Percentiles rank a stretch among this genome's conserved stretches.
These are phyloP conservation scores for Conopomorpha cramerella DNA, from an alignment of 1,140 invertebrate genomes.

Conservation along the genomic window DNA sequence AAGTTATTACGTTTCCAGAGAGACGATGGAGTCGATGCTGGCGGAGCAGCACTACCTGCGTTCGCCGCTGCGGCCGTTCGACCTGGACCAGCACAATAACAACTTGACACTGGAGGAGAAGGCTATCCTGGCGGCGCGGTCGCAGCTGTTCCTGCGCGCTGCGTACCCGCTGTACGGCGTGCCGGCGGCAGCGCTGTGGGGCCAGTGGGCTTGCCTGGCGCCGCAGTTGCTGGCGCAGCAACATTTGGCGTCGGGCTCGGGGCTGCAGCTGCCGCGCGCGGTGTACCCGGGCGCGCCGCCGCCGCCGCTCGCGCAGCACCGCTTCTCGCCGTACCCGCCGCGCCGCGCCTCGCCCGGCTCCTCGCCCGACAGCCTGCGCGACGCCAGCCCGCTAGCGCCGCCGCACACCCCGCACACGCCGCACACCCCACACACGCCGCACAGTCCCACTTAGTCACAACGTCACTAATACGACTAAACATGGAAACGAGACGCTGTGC, in stretches of 20 bases:
- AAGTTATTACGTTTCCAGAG: constrained; percentile 58
- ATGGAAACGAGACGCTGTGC: too few relatives aligned
- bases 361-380: constrained; percentile 61
- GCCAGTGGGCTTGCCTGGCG: constrained; percentile 66
- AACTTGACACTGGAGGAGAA: constrained; percentile 78
- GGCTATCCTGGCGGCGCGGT: constrained; percentile 70
- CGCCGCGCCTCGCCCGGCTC: constrained; percentile 49
- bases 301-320: constrained; percentile 56
- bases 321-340: constrained; percentile 64
- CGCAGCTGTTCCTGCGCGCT: constrained; percentile 68
- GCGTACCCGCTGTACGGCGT: constrained; percentile 67
- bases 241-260: constrained; percentile 40
- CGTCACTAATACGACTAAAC: constrained; percentile 12
- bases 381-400: constrained; percentile 55
- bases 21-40: constrained; percentile 83
- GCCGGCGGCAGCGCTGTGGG: constrained; percentile 61
- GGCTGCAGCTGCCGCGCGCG: constrained; percentile 56
- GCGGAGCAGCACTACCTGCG: constrained; percentile 77
- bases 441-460: constrained; percentile 59
- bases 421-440: constrained; percentile 46
- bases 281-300: constrained; percentile 51
- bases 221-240: constrained; percentile 61
- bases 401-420: constrained; percentile 28
- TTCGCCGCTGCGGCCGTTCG: constrained; percentile 74
- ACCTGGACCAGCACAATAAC: constrained; percentile 71